These are phyloP conservation scores for Hozukius guyotensis DNA, from an alignment of 2,797 vertebrate species.

Conservation along the genomic window DNA sequence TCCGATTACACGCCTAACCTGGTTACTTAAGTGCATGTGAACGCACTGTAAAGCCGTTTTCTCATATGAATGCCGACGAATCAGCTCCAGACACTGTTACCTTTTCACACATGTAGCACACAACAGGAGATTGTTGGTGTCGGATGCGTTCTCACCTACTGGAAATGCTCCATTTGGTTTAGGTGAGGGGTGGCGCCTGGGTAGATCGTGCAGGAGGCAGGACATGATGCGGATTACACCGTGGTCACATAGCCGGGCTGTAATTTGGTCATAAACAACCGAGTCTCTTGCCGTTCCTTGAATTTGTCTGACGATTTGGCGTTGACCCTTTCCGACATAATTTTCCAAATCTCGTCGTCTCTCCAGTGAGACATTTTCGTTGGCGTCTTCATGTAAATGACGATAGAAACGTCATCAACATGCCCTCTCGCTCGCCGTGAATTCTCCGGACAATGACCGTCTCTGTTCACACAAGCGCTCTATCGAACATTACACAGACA, in stretches of 20 bases:
- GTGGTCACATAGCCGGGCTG: background rate
- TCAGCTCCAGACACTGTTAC: no score
- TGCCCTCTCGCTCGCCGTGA: background rate
- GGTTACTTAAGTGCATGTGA: background rate
- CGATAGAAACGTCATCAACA: background rate
- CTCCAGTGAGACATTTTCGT: background rate
- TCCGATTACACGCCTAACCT: background rate
- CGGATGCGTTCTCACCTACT: no score
- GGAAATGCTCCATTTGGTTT: no score
- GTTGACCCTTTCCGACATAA: background rate
- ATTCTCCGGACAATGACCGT: background rate
- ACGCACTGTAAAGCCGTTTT: background rate
- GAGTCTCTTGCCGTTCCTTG: background rate
- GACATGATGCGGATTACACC: background rate
- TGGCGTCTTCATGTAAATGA: background rate
- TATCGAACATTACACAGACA: background rate
- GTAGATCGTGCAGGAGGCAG: no score
- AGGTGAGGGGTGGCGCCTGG: no score
- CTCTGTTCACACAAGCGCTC: background rate
- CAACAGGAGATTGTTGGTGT: no score
- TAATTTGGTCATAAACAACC: background rate
- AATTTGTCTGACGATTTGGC: background rate
- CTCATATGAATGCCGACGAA: no score
- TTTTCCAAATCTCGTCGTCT: background rate
- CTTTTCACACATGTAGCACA: no score